Evolutionary conservation across 2,113 vertebrate genomes (phyloP).

Genomic region (Aphyosemion australe): DNA sequence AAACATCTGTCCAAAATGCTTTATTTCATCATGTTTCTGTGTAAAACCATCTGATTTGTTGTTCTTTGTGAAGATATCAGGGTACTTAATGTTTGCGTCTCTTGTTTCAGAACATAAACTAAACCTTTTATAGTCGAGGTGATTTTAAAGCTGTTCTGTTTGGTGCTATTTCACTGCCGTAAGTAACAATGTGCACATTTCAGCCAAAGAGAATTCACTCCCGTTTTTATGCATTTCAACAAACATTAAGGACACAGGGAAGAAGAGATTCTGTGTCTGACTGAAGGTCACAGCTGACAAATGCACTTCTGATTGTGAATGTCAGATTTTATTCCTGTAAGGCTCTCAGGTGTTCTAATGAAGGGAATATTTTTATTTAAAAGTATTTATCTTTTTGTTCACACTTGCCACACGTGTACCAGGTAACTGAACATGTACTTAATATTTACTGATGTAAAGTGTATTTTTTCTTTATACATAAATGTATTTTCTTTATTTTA

Average conservation of each 20-base stretch:
- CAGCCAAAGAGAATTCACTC: constrained; percentile 56
- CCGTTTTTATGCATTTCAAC: constrained; percentile 10
- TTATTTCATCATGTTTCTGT: constrained; percentile 5
- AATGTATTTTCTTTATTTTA: constrained; percentile 39
- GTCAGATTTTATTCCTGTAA: constrained; percentile 38
- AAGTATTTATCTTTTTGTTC: constrained; percentile 47
- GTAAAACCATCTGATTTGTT: constrained; percentile 18
- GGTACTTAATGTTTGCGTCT: constrained; percentile 54
- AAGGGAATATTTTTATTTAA: constrained; percentile 69
- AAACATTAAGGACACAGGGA: background rate
- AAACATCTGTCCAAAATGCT: constrained; percentile 30
- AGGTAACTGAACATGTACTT: constrained; percentile 38
- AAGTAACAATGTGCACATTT: constrained; percentile 22
- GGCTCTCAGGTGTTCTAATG: constrained; percentile 69
- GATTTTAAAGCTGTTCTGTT: background rate
- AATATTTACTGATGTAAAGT: constrained; percentile 25
- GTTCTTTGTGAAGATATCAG: constrained; percentile 55
- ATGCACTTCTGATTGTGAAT: constrained; percentile 48
- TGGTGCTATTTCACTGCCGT: constrained; percentile 41
- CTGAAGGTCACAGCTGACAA: constrained; percentile 24
- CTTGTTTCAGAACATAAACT: constrained; percentile 19
- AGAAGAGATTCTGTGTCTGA: constrained; percentile 19
- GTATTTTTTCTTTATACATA: constrained; percentile 18
- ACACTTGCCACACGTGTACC: constrained; percentile 43
- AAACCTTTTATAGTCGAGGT: background rate